A percentile compares a stretch with the other conserved stretches of the same genome.
phyloP scores from a whole-genome alignment of 2,113 vertebrate genomes.

The Chrysochloris asiatica region DNA sequence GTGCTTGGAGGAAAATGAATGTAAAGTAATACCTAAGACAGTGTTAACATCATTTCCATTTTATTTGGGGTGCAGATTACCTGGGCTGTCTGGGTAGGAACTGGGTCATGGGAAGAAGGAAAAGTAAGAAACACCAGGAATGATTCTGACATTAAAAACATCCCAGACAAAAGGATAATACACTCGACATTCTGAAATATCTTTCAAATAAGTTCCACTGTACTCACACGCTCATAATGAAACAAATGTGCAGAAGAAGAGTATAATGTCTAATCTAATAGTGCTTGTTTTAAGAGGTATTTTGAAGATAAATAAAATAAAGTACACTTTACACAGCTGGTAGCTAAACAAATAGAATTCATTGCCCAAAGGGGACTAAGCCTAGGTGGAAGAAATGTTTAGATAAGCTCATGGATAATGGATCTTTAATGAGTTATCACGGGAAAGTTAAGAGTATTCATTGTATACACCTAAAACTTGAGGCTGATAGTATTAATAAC shows the following conservation, averaged over 20 bases:
- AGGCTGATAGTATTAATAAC: not conserved
- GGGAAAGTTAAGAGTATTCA: conserved; percentile 30
- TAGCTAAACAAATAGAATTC: conserved; percentile 64
- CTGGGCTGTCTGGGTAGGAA: not conserved
- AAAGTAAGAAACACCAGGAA: not conserved
- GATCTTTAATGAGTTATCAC: conserved; percentile 18
- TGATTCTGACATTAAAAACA: not conserved
- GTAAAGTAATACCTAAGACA: not conserved
- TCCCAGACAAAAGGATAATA: not conserved
- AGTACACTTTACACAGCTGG: conserved; percentile 52
- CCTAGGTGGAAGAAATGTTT: conserved; percentile 49
- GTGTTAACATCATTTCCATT: not conserved
- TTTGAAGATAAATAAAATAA: conserved; percentile 65
- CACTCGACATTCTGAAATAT: not conserved
- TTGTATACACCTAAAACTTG: not conserved
- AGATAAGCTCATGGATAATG: conserved; percentile 48
- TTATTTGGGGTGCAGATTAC: not conserved
- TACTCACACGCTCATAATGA: not conserved
- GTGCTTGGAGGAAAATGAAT: not conserved
- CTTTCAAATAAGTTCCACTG: conserved; percentile 27
- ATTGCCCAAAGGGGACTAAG: conserved; percentile 41
- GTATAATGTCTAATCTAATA: conserved; percentile 23
- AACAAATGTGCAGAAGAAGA: not conserved
- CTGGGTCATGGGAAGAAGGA: not conserved
- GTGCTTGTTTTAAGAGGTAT: conserved; percentile 47